phyloP scores from a whole-genome alignment of 1,140 invertebrate genomes.

The Nymphalis io region DNA sequence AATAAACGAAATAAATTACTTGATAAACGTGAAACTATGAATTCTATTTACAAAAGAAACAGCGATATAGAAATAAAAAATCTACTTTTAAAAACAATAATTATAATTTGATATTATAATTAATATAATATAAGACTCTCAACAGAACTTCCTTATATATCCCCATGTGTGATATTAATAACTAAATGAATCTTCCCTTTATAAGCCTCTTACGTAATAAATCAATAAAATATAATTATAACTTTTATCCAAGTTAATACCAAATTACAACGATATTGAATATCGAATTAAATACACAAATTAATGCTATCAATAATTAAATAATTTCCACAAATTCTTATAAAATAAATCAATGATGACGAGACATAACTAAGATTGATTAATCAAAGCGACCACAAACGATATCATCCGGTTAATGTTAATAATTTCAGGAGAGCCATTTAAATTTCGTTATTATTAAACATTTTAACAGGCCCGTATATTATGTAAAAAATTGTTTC shows the following conservation, averaged over 20 bases:
- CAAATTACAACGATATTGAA: not conserved
- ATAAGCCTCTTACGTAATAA: slow-evolving; percentile 5
- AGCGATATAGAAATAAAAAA: too few relatives aligned
- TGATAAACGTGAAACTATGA: too few relatives aligned
- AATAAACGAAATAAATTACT: too few relatives aligned
- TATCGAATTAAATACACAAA: not conserved
- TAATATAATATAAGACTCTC: not conserved
- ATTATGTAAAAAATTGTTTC: slow-evolving; percentile 55
- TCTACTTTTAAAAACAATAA: too few relatives aligned
- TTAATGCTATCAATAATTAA: not conserved
- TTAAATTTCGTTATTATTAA: slow-evolving; percentile 52
- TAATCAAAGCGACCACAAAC: slow-evolving; percentile 11
- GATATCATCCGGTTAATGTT: slow-evolving; percentile 15
- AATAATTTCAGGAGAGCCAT: slow-evolving; percentile 26
- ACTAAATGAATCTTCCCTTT: not conserved
- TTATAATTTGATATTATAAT: not conserved
- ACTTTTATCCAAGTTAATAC: not conserved
- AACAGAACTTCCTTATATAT: not conserved
- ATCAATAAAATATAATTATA: slow-evolving; percentile 1
- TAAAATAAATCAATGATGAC: not conserved
- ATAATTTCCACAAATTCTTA: not conserved
- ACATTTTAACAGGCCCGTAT: not conserved
- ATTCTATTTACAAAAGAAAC: too few relatives aligned
- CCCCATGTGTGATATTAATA: slow-evolving; percentile 2
- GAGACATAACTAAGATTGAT: not conserved